These are phyloP conservation scores for Caradrina clavipalpis DNA, from an alignment of 2,888 invertebrate genomes.

Conservation along the genomic window DNA sequence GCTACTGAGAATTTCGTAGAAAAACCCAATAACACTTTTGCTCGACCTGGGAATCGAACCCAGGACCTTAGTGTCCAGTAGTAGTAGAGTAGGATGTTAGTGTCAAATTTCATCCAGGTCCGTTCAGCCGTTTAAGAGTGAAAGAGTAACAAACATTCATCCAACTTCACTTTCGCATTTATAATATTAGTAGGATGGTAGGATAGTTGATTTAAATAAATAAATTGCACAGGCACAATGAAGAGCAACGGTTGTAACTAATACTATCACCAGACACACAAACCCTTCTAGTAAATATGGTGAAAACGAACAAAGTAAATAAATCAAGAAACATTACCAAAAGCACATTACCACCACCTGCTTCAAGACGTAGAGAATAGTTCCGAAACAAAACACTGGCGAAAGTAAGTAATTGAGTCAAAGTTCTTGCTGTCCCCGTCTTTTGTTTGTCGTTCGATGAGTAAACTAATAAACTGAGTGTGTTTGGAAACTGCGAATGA, in stretches of 20 bases:
- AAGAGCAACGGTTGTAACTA: background rate
- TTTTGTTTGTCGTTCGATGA: conserved; percentile 48
- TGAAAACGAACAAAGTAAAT: conserved; percentile 22
- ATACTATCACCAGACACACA: conserved; percentile 7
- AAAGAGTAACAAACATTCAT: too few species aligned
- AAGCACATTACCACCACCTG: conserved; percentile 29
- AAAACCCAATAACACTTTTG: too few species aligned
- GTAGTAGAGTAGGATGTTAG: too few species aligned
- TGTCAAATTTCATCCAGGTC: too few species aligned
- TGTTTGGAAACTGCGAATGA: conserved; percentile 32
- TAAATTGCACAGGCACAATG: background rate
- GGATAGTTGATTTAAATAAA: too few species aligned
- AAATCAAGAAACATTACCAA: conserved; percentile 32
- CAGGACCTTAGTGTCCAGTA: too few species aligned
- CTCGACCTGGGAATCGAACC: too few species aligned
- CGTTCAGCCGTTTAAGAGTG: too few species aligned
- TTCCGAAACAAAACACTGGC: conserved; percentile 29
- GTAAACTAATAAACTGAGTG: conserved; percentile 52
- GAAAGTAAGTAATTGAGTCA: conserved; percentile 48
- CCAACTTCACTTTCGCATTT: too few species aligned
- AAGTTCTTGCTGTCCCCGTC: conserved; percentile 41
- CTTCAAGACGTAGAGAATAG: conserved; percentile 8
- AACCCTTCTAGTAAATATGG: conserved; percentile 5
- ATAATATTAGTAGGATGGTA: too few species aligned
- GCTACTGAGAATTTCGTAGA: too few species aligned